Base-by-base conservation (phyloP, 1,140 invertebrate genomes). In the Tribolium madens region DNA sequence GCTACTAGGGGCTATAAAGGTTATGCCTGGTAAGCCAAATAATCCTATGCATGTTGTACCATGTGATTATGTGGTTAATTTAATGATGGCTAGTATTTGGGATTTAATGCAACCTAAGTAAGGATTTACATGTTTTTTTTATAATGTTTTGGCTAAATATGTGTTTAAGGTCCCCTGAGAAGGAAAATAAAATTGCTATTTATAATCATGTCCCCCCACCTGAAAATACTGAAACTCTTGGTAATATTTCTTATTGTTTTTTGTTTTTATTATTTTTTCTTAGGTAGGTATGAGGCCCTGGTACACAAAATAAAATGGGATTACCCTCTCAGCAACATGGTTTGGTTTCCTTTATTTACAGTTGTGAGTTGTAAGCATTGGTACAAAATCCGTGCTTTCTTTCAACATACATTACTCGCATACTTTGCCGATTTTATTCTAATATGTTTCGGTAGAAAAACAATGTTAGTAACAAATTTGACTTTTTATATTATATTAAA, bases 61-160 rank as follows among this genome's bases (percentile, higher is more conserved):
- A 1, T 91, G 91, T 2, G 93, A 94, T 84, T 86, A 90, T 33
- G 89, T 91, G 3, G 88, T 92, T 13, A 94, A 93, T 84, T 86
- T 90, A 14, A 87, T 93, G 74, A 89, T 93, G 70, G 88, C 89
- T 0, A 86, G 88, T 10, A 91, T 90, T n/a, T 92, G 90, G 87
- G 87, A 91, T 77, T 88, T 89, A n/a, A 87, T 87, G 2, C 85
- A 81, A 50, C 83, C 81, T 69, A 86, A 84, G 85, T 86, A 80
- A 46, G 42, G 50, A 6, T 3, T 52, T 15, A 71, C 1, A 21
- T 4, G 0, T 4, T 26, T 3, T 3, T 26, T 2, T 26, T 26
- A 9, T 31, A 36, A 1, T 36, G 33, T 36, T 42, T 42, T 42
- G 36, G 0, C 7, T 2, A 2, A 7, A 42, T 10, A 0, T 10